Base-by-base conservation (phyloP, 2,888 invertebrate genomes). In the Drosophila aldrichi region DNA sequence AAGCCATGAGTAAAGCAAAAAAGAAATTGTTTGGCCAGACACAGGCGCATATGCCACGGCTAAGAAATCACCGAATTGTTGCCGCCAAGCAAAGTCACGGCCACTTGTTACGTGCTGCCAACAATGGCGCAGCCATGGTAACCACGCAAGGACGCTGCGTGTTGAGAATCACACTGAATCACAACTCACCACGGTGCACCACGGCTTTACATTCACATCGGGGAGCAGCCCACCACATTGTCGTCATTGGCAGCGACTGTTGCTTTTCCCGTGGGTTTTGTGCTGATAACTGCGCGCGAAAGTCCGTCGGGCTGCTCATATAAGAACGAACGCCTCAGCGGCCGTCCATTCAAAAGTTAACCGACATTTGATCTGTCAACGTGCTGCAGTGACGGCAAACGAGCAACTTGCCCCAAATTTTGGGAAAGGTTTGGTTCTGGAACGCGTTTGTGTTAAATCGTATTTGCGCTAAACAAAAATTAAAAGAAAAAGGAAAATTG, bases 331-430 rank as follows among this genome's bases (percentile, higher is more conserved):
- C 74, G 82, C 80, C 76, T 74, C 88, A 70, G 77, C 82, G 85
- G 80, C 84, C 76, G 74, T 80, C 74, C 67, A 88, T 90, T 91
- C 91, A 92, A 92, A 92, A 90, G 85, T 84, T 91, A 90, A 89
- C 89, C 89, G 90, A 91, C 92, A 89, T 85, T 87, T 89, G 91
- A 91, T 85, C 91, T 89, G 92, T 90, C 78, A 88, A 91, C 91
- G 89, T 89, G 86, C 66, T 60, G 60, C 64, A 70, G 68, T 66
- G 68, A 61, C 69, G 58, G 55, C 61, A 72, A 70, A 14, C 43
- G 44, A 66, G 5, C 7, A 34, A 18, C 18, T 56, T 36, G 55
- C 44, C 41, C 57, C 9, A 22, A 38, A 14, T 55, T 55, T 46
- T 51, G 60, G 52, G 44, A 62, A 36, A 67, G 18, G 16, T 18